A percentile compares a stretch with the other conserved stretches of the same genome.
These are phyloP conservation scores for Aphidius colemani DNA, from an alignment of 2,888 invertebrate genomes.

Conservation along the genomic window DNA sequence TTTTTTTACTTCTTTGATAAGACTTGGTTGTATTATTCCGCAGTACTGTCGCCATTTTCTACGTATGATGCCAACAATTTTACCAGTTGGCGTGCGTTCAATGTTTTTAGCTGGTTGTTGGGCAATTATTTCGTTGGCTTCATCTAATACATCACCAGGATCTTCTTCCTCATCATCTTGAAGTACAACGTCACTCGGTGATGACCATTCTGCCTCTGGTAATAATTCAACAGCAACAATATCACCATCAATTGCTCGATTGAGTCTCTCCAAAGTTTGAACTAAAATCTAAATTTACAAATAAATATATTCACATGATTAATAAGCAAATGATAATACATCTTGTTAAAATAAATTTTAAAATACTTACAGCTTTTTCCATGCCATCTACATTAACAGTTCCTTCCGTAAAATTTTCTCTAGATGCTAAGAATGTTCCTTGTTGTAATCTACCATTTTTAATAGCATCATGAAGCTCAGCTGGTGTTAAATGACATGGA, in stretches of 20 bases:
- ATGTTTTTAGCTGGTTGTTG: slow-evolving; percentile 42
- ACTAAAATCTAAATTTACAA: slow-evolving; percentile 69
- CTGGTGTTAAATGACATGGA: slow-evolving; percentile 82
- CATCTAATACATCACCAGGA: slow-evolving; percentile 71
- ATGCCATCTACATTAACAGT: slow-evolving; percentile 78
- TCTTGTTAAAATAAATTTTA: background rate
- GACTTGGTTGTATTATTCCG: slow-evolving; percentile 85
- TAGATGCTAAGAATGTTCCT: slow-evolving; percentile 83
- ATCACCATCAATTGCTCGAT: slow-evolving; percentile 94
- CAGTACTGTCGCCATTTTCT: slow-evolving; percentile 98
- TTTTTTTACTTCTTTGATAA: slow-evolving; percentile 67
- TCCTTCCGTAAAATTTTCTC: slow-evolving; percentile 94
- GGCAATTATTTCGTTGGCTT: slow-evolving; percentile 61
- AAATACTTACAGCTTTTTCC: slow-evolving; percentile 74
- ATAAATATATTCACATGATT: slow-evolving; percentile 18
- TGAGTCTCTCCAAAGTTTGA: slow-evolving; percentile 84
- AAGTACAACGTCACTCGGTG: slow-evolving; percentile 83
- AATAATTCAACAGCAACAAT: slow-evolving; percentile 88
- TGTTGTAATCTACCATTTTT: slow-evolving; percentile 76
- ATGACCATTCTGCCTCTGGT: slow-evolving; percentile 87
- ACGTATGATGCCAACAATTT: slow-evolving; percentile 91
- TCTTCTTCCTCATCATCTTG: slow-evolving; percentile 75
- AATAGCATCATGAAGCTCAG: slow-evolving; percentile 79
- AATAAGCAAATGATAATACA: no score
- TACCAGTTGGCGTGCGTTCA: slow-evolving; percentile 69